Base-by-base conservation (phyloP, 37 sponge, comb jelly and placozoan genomes). In the Beroe ovata region DNA sequence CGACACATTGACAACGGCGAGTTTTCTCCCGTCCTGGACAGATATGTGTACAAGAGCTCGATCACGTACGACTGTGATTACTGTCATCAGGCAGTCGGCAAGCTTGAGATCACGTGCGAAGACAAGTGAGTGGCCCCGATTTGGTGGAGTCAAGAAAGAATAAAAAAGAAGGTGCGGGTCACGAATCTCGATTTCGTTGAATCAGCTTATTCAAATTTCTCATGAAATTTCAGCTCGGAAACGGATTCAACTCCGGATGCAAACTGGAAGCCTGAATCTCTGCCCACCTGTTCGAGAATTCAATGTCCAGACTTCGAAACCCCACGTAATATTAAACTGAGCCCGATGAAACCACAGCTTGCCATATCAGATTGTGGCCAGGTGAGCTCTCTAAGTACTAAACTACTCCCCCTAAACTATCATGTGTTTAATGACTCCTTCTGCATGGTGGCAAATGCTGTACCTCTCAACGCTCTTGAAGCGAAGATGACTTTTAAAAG, bases 61-160 rank as follows among this genome's bases (percentile, higher is more conserved):
- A 37, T 66, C 4, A 66, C 69, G 33, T 66, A 32, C 35, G 69
- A 66, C 36, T 66, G 69, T 66, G 69, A 66, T 30, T 66, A 66
- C 36, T 66, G 69, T 66, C 69, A 66, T 18, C 16, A 66, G 35
- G 36, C 36, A 1, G 34, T 11, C 16, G 36, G 30, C 8, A 37
- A 66, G 36, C 35, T 66, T 1, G 30, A 25, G 8, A 29, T 66
- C 14, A 66, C 69, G 2, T 66, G 69, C 69, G 30, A 25, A 11
- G 69, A 66, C 36, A 66, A 16, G 69, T 66, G 11, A 34, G 69
- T 66, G 4, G 3, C 34, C 34, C 30, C n/a, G n/a, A n/a, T n/a
- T n/a, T n/a, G n/a, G n/a, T n/a, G n/a, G n/a, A n/a, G n/a, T n/a
- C n/a, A n/a, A n/a, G n/a, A n/a, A n/a, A n/a, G n/a, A n/a, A n/a